Evolutionary conservation across 2,797 vertebrate genomes (phyloP).

Genomic region (Naso thynnoides): DNA sequence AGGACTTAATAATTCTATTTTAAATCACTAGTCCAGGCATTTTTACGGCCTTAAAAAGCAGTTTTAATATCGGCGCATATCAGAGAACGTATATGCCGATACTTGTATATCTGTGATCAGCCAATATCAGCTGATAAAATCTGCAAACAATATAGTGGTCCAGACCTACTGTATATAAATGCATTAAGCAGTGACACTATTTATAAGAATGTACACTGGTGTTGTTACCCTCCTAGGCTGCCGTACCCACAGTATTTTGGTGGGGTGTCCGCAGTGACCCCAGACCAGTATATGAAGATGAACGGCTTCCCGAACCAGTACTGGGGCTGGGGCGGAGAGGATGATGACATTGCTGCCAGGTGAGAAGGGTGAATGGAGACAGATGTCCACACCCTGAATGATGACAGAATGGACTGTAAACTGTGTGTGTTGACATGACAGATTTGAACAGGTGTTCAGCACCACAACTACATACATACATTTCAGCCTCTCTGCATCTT

Average conservation of each 20-base stretch:
- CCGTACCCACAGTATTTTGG: constrained; percentile 96
- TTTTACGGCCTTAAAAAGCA: too few species aligned
- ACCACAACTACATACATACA: constrained; percentile 3
- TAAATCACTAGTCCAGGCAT: too few species aligned
- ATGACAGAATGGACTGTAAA: constrained; percentile 3
- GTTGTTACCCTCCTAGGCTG: constrained; percentile 82
- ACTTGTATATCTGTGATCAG: too few species aligned
- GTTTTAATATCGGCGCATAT: too few species aligned
- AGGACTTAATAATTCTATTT: too few species aligned
- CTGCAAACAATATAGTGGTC: too few species aligned
- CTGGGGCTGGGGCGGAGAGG: constrained; percentile 98
- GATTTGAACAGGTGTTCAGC: not conserved
- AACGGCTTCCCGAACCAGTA: constrained; percentile 98
- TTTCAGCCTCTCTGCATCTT: constrained; percentile 26
- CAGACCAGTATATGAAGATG: constrained; percentile 97
- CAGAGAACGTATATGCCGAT: too few species aligned
- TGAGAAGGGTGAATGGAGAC: constrained; percentile 69
- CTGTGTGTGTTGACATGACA: constrained; percentile 17
- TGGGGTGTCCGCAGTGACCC: constrained; percentile 94
- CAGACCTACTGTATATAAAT: not conserved
- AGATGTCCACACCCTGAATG: constrained; percentile 25
- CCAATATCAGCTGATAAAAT: too few species aligned
- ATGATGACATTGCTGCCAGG: constrained; percentile 96
- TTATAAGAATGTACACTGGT: constrained; percentile 19
- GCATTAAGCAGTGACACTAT: constrained; percentile 16